These are phyloP conservation scores for Temnothorax longispinosus DNA, from an alignment of 1,140 invertebrate species.

Conservation along the genomic window DNA sequence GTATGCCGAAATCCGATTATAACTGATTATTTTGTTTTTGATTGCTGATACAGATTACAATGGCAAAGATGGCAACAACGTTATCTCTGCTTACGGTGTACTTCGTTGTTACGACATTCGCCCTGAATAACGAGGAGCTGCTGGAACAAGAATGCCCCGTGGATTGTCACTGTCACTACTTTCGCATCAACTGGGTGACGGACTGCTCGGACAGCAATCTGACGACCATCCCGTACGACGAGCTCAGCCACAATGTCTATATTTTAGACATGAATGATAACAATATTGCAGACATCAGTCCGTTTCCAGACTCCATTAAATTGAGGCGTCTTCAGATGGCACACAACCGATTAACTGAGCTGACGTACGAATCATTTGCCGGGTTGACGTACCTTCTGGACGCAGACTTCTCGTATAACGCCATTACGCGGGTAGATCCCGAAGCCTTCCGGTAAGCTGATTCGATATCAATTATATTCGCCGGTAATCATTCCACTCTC, in stretches of 20 bases:
- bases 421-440: slow-evolving; percentile 88
- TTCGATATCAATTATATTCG: neutral
- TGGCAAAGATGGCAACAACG: slow-evolving; percentile 44
- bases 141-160: slow-evolving; percentile 89
- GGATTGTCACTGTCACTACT: slow-evolving; percentile 92
- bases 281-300: slow-evolving; percentile 87
- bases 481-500: neutral
- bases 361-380: slow-evolving; percentile 88
- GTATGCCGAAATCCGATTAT: neutral
- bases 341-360: slow-evolving; percentile 88
- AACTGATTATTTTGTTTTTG: neutral
- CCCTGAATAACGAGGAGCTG: slow-evolving; percentile 87
- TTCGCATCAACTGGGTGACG: slow-evolving; percentile 91
- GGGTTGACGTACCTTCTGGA: slow-evolving; percentile 89
- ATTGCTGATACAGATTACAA: slow-evolving; percentile 51
- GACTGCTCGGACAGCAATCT: slow-evolving; percentile 92
- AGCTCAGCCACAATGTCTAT: slow-evolving; percentile 90
- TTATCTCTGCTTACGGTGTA: slow-evolving; percentile 67
- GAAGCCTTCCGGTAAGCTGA: slow-evolving; percentile 88
- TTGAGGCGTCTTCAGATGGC: slow-evolving; percentile 90
- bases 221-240: slow-evolving; percentile 89
- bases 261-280: slow-evolving; percentile 91
- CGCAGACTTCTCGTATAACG: slow-evolving; percentile 89
- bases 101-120: slow-evolving; percentile 56
- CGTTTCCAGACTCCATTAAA: slow-evolving; percentile 89